Base-by-base conservation (phyloP, 2,797 vertebrate genomes). In the Salmo trutta region DNA sequence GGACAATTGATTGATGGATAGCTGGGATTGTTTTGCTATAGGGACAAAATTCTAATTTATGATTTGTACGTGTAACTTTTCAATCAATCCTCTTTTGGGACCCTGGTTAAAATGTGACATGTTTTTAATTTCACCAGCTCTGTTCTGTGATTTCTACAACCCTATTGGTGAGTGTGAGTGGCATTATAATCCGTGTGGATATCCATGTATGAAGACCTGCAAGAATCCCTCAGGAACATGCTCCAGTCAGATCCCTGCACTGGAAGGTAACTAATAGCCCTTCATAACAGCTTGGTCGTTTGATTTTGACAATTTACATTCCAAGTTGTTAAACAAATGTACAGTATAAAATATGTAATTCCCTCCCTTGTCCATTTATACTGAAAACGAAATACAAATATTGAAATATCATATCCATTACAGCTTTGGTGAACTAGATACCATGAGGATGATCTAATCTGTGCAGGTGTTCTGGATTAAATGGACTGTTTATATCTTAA, bases 61-160 rank as follows among this genome's bases (percentile, higher is more conserved):
- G 5, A 36, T 36, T 36, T 36, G 5, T 1, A 36, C 6, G 12
- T 15, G 27, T 8, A 27, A 65, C 21, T 17, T 1, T 5, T 4
- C 1, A 7, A 80, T 85, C 91, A 87, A 74, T 51, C 3, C 16
- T 62, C 33, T 24, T 62, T 33, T 66, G 1, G 24, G 4, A 54
- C 15, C 17, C 10, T 17, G 17, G 21, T 36, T 36, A 8, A 65
- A 64, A 47, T n/a, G 5, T 7, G 41, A 15, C 15, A 27, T 69
- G 3, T n/a, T 41, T 41, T 78, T 29, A 19, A 71, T 56, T 8
- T 51, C 66, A 73, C 79, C 76, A 95, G 94, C 94, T 75, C 47
- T 95, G 1, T 95, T 94, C 80, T 96, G 95, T 91, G 94, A 95
- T 78, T 96, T 84, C 77, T 95, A 95, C 81, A 95, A 96, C 67